Evolutionary conservation across 2,113 vertebrate species (phyloP), one percentile per base, ranked within the genome.

Genomic region (Ia io): DNA sequence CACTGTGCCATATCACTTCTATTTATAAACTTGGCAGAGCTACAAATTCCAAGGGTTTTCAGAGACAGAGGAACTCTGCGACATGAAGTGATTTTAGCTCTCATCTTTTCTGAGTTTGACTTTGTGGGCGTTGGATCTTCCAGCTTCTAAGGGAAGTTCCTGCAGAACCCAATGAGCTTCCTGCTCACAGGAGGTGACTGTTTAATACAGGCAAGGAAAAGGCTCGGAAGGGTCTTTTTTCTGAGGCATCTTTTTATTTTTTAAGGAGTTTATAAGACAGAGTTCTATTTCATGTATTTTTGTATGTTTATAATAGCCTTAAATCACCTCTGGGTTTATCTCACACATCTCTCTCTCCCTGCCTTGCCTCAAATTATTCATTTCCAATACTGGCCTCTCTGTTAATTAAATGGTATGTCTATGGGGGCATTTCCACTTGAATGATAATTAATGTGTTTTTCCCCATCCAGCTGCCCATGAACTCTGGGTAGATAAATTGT

Each of bases 401-500:
- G 96, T 96, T 98, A 98, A 98, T 98, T 98, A 97, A 97, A 98
- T 98, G 97, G 96, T 89, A 90, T 97, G 97, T 98, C 97, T 97
- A 80, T 91, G 93, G 96, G 93, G 96, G 98, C 90, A 87, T 96
- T 98, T 98, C 97, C 97, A 91, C 94, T 98, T 97, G 97, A 98
- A 97, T 98, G 97, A 98, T 98, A 98, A 97, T 93, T 84, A 40
- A 23, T 96, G 96, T 94, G 93, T 97, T 97, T 97, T 86, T 92
- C 94, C 49, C 70, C 97, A 93, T 97, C 96, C 95, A 98, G 93
- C 95, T 97, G 94, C 96, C 92, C 92, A 96, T 95, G 96, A 97
- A 98, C 96, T 96, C 95, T 94, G 82, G 79, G 84, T 95, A 97
- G 96, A 96, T 94, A 97, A 97, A 79, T 92, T 97, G 67, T 96